These are phyloP conservation scores for Cinclus mexicanus DNA, from an alignment of 2,113 vertebrate species.

Conservation along the genomic window DNA sequence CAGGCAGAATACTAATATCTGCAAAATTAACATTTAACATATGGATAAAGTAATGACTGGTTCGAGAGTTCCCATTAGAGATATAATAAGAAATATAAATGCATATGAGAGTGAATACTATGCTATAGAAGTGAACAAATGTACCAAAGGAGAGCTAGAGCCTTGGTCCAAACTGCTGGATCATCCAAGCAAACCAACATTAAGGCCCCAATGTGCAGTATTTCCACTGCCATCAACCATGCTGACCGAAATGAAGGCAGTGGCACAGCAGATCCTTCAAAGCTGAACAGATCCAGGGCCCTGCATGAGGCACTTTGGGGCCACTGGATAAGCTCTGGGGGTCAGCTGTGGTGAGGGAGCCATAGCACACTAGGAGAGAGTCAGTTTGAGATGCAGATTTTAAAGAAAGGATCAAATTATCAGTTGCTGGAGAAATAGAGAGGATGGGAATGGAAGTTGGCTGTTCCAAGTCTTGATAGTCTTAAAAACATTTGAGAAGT, in stretches of 20 bases:
- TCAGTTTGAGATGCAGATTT: accelerated
- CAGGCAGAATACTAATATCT: not conserved
- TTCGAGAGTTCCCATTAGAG: not conserved
- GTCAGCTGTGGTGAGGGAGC: not conserved
- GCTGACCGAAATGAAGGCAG: not conserved
- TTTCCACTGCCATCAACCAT: not conserved
- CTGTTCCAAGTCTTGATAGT: not conserved
- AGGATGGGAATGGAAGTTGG: not conserved
- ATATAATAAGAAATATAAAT: conserved; percentile 3
- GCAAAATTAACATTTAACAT: conserved; percentile 25
- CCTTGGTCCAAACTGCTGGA: not conserved
- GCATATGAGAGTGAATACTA: not conserved
- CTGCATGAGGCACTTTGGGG: not conserved
- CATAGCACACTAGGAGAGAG: not conserved
- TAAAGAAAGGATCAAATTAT: not conserved
- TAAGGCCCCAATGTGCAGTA: not conserved
- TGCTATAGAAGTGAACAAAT: not conserved
- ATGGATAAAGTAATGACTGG: not conserved
- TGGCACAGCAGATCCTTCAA: not conserved
- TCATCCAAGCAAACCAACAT: not conserved
- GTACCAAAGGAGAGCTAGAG: not conserved
- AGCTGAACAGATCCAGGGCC: not conserved
- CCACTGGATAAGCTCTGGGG: not conserved
- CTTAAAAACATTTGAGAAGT: not conserved
- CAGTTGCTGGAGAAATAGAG: not conserved